phyloP scores from a whole-genome alignment of 2,888 invertebrate species.

The Corythucha ciliata region DNA sequence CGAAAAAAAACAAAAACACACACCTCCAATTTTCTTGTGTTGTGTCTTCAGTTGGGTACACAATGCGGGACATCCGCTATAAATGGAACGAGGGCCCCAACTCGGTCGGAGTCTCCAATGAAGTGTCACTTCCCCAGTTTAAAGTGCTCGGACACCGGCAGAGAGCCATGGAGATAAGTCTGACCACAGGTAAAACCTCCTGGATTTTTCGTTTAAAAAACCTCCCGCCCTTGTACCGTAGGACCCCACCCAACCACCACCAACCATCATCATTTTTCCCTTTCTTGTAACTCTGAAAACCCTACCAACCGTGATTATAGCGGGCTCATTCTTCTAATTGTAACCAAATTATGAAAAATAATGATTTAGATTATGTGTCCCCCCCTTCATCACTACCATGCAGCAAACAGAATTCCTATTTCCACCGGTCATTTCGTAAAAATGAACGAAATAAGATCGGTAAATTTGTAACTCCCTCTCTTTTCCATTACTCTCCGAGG shows the following conservation, averaged over 20 bases:
- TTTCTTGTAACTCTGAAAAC: background rate
- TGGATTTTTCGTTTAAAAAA: background rate
- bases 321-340: too few relatives aligned
- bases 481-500: too few relatives aligned
- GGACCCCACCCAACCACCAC: too few relatives aligned
- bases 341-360: too few relatives aligned
- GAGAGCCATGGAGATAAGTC: constrained; percentile 91
- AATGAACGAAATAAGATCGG: too few relatives aligned
- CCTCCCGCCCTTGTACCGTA: background rate
- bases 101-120: constrained; percentile 91
- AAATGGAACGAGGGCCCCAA: constrained; percentile 93
- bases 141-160: constrained; percentile 94
- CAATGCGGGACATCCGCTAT: constrained; percentile 95
- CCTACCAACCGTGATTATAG: too few relatives aligned
- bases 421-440: too few relatives aligned
- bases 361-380: too few relatives aligned
- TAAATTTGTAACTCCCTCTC: too few relatives aligned
- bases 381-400: too few relatives aligned
- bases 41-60: constrained; percentile 74
- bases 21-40: constrained; percentile 6
- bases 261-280: background rate
- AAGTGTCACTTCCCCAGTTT: constrained; percentile 95
- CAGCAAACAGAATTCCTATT: too few relatives aligned
- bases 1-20: background rate
- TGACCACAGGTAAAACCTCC: constrained; percentile 91